Conservation (phyloP, 2,888 invertebrate genomes). For the Agelastica alni region DNA sequence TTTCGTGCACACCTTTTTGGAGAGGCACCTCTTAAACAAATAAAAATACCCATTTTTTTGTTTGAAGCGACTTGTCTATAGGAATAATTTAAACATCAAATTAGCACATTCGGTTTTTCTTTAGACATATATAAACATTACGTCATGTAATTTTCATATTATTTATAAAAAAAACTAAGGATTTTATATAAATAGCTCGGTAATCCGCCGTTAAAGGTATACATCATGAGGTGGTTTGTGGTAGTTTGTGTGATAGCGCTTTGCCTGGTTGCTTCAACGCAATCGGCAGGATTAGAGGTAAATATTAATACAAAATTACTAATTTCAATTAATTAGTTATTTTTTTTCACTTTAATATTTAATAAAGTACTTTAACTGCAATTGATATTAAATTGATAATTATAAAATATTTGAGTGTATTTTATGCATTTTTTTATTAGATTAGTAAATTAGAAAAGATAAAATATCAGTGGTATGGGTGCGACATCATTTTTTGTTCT, state of each 20-base stretch:
- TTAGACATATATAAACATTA: not conserved
- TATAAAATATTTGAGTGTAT: too few relatives aligned
- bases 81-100: not conserved
- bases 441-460: too few relatives aligned
- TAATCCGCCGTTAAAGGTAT: not conserved
- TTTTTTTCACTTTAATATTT: not conserved
- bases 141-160: not conserved
- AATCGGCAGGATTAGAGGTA: constrained; percentile 13
- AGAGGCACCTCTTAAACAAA: too few relatives aligned
- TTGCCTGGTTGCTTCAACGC: constrained; percentile 5
- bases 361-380: too few relatives aligned
- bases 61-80: not conserved
- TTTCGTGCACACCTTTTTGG: too few relatives aligned
- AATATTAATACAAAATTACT: not conserved
- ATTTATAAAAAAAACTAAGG: constrained; percentile 4
- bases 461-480: too few relatives aligned
- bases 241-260: constrained; percentile 13
- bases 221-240: constrained; percentile 20
- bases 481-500: too few relatives aligned
- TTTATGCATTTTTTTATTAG: too few relatives aligned
- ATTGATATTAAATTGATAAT: too few relatives aligned
- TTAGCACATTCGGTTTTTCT: not conserved
- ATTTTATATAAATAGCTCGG: constrained; percentile 15
- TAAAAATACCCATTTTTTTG: not conserved
- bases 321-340: not conserved